phyloP scores from a whole-genome alignment of 1,140 invertebrate species.

The Pinna nobilis region DNA sequence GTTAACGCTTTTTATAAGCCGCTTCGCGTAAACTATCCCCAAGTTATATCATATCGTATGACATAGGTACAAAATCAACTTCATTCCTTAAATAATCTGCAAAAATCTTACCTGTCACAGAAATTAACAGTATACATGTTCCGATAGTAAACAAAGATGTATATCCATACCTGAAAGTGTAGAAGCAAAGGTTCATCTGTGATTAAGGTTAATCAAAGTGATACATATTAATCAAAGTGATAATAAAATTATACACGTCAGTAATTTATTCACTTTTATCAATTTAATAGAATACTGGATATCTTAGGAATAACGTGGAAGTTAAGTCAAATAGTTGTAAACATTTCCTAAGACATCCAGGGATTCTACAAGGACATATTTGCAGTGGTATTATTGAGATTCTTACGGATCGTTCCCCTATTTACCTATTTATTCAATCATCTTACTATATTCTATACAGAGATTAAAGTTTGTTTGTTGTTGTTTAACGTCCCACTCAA shows the following conservation, averaged over 20 bases:
- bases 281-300: neutral
- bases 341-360: neutral
- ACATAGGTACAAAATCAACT: too few species aligned
- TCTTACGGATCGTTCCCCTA: too few species aligned
- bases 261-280: neutral
- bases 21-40: too few species aligned
- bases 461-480: too few species aligned
- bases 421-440: too few species aligned
- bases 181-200: neutral
- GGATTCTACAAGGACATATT: too few species aligned
- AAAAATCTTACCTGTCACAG: constrained; percentile 89
- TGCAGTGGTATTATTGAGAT: too few species aligned
- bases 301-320: neutral
- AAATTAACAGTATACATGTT: constrained; percentile 97
- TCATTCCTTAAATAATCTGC: neutral
- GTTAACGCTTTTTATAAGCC: too few species aligned
- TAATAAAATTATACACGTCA: neutral
- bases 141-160: constrained; percentile 98
- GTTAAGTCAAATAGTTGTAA: neutral
- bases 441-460: too few species aligned
- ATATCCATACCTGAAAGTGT: constrained; percentile 91
- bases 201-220: neutral
- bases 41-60: too few species aligned
- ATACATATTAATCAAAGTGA: neutral
- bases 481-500: too few species aligned